phyloP scores from a whole-genome alignment of 1,140 invertebrate genomes.

The Lepidurus apus region DNA sequence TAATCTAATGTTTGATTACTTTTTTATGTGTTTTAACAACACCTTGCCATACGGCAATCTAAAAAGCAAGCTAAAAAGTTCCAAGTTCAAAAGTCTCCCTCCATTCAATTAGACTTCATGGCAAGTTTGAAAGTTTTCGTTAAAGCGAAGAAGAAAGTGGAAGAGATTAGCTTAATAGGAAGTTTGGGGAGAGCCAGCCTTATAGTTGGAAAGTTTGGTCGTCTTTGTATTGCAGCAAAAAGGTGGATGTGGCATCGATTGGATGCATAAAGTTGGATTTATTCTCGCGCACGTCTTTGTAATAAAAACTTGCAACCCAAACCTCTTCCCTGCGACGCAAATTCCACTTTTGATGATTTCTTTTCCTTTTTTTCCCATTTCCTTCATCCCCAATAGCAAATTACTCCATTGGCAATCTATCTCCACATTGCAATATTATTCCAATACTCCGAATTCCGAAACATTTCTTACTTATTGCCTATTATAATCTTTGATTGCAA shows the following conservation, averaged over 20 bases:
- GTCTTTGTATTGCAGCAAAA: conserved; percentile 7
- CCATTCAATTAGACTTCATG: not conserved
- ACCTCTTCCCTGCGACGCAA: not conserved
- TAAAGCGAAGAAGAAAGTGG: not conserved
- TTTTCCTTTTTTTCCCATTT: not conserved
- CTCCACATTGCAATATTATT: too few species aligned
- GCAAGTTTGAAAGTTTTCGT: not conserved
- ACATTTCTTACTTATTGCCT: too few species aligned
- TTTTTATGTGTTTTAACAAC: too few species aligned
- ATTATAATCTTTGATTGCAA: too few species aligned
- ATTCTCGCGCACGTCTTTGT: conserved; percentile 14
- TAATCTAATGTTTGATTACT: too few species aligned
- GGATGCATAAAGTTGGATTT: conserved; percentile 11
- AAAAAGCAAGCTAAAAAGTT: not conserved
- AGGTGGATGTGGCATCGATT: conserved; percentile 10
- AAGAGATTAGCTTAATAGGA: conserved; percentile 1
- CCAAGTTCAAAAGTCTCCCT: not conserved
- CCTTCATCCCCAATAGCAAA: not conserved
- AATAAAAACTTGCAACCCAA: not conserved
- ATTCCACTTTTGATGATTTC: not conserved
- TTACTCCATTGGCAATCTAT: not conserved
- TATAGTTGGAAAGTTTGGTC: conserved; percentile 11
- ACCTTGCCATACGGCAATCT: too few species aligned
- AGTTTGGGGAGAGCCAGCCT: not conserved
- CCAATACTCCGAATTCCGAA: too few species aligned